These are phyloP conservation scores for Meleagris gallopavo DNA, from an alignment of 2,113 vertebrate genomes.

Conservation along the genomic window DNA sequence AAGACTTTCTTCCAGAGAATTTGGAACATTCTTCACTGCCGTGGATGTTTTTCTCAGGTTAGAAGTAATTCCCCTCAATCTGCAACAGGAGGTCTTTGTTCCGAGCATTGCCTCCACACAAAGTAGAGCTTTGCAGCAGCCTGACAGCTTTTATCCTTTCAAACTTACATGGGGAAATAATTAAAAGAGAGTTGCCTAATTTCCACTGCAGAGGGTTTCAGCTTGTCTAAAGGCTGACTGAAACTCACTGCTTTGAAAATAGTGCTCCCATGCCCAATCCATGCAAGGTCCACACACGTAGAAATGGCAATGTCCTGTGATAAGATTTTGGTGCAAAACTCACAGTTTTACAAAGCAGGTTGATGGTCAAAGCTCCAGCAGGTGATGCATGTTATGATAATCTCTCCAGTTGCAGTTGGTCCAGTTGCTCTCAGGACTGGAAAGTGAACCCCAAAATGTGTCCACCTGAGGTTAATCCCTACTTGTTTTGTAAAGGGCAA, in stretches of 20 bases:
- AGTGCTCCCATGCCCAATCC: background rate
- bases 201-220: background rate
- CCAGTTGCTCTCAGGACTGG: background rate
- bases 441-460: fast-evolving
- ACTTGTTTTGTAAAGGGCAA: background rate
- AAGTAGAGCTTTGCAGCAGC: background rate
- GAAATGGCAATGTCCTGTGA: background rate
- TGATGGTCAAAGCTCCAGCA: background rate
- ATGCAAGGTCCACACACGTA: background rate
- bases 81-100: background rate
- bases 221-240: background rate
- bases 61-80: background rate
- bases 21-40: fast-evolving
- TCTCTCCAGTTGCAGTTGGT: fast-evolving
- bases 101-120: fast-evolving
- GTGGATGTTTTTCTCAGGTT: background rate
- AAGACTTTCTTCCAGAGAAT: background rate
- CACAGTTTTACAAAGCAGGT: background rate
- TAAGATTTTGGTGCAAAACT: background rate
- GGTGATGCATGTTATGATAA: fast-evolving
- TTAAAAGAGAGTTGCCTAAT: background rate
- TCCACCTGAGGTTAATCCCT: background rate
- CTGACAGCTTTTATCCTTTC: background rate
- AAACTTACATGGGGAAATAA: background rate
- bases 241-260: background rate